phyloP scores from a whole-genome alignment of 2,888 invertebrate species.

The Caenorhabditis doughertyi region DNA sequence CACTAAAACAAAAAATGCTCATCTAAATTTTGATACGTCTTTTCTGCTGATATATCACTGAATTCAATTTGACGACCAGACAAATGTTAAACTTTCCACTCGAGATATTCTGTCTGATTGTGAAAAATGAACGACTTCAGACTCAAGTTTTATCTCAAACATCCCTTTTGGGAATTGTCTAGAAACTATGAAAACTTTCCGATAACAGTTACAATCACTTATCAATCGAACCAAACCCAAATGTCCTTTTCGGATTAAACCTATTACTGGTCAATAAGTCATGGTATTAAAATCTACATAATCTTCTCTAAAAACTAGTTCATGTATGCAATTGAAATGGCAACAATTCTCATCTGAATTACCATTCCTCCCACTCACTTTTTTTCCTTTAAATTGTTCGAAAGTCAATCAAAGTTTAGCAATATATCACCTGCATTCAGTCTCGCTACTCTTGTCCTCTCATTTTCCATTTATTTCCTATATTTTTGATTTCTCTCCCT shows the following conservation, averaged over 20 bases:
- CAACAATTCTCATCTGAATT: constrained; percentile 16
- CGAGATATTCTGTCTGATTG: constrained; percentile 2
- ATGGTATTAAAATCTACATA: constrained; percentile 32
- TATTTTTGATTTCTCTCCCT: not conserved
- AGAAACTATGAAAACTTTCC: no score
- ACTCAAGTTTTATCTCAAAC: not conserved
- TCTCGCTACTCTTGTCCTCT: not conserved
- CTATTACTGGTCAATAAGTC: constrained; percentile 39
- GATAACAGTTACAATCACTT: no score
- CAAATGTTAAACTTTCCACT: constrained; percentile 7
- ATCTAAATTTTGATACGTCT: constrained; percentile 4
- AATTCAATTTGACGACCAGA: not conserved
- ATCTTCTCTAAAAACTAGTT: constrained; percentile 27
- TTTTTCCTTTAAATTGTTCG: constrained; percentile 14
- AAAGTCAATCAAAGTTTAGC: constrained; percentile 7
- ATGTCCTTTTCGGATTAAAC: constrained; percentile 15
- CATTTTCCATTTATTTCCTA: not conserved
- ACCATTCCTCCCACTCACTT: constrained; percentile 14
- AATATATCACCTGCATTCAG: constrained; percentile 14
- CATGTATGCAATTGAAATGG: constrained; percentile 13
- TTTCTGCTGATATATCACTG: constrained; percentile 5
- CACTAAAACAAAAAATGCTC: not conserved
- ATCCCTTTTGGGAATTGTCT: constrained; percentile 10
- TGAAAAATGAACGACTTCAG: not conserved
- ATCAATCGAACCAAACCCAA: no score